A percentile compares a stretch with the other conserved stretches of the same genome.
phyloP scores from a whole-genome alignment of 2,113 vertebrate species.

The Oenanthe melanoleuca region DNA sequence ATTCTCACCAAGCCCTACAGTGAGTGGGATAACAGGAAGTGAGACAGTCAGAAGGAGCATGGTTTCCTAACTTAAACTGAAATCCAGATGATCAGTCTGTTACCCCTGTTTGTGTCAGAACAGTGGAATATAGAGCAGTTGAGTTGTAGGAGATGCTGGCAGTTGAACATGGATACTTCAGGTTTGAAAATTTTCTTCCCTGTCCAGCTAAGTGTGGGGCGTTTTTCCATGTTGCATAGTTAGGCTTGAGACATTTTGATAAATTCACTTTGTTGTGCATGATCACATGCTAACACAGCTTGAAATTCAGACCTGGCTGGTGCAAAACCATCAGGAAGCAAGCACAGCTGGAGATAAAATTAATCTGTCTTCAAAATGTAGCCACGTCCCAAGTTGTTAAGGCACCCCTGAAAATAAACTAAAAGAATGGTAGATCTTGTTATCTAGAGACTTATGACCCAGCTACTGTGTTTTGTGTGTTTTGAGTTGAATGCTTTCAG shows the following conservation, averaged over 20 bases:
- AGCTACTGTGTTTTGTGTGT: not conserved
- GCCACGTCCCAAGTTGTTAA: not conserved
- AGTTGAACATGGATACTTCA: not conserved
- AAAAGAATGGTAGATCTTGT: not conserved
- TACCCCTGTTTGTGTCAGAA: not conserved
- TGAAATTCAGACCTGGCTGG: not conserved
- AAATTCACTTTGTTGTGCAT: not conserved
- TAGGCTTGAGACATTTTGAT: not conserved
- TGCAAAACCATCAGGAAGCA: not conserved
- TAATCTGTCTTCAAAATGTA: not conserved
- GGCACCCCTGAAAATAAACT: not conserved
- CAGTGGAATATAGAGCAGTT: not conserved
- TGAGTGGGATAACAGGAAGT: constrained; percentile 21
- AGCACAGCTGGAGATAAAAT: not conserved
- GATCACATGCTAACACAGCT: not conserved
- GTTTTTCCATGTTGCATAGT: not conserved
- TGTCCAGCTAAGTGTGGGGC: not conserved
- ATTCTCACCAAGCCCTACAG: not conserved
- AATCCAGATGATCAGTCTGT: not conserved
- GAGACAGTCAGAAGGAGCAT: not conserved
- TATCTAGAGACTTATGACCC: not conserved
- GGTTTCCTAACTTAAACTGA: not conserved
- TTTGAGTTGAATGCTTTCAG: not conserved
- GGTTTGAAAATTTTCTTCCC: not conserved
- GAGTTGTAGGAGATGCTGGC: not conserved